Conservation (phyloP, 2,888 invertebrate species). For the Sinotaia quadrata region DNA sequence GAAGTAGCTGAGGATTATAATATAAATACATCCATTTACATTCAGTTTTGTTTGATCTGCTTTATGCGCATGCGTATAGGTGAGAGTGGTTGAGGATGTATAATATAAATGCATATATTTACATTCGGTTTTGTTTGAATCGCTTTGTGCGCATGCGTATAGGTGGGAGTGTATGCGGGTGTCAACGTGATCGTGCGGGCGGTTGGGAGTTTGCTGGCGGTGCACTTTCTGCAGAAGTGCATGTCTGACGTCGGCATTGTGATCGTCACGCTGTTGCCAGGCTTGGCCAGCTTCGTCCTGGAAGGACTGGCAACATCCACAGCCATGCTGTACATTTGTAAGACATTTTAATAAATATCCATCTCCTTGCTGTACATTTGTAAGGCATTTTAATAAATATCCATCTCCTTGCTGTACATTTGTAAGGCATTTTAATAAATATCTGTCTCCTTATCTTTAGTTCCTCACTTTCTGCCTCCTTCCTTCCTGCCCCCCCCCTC, state of each 20-base stretch:
- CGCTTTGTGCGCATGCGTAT: not conserved
- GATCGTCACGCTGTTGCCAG: not conserved
- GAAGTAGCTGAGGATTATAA: too few relatives aligned
- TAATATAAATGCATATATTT: too few relatives aligned
- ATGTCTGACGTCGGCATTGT: conserved; percentile 1
- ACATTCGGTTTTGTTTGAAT: too few relatives aligned
- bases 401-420: too few relatives aligned
- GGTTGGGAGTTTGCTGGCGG: not conserved
- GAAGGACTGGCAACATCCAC: not conserved
- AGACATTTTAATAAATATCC: not conserved
- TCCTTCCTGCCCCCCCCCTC: not conserved
- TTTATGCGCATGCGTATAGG: too few relatives aligned
- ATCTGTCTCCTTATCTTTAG: too few relatives aligned
- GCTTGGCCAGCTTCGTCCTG: not conserved
- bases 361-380: too few relatives aligned
- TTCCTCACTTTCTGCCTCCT: not conserved
- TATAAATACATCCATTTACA: too few relatives aligned
- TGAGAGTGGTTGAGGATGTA: too few relatives aligned
- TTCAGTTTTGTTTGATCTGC: too few relatives aligned
- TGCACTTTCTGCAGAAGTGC: not conserved
- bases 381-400: not conserved
- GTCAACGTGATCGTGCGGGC: conserved; percentile 4
- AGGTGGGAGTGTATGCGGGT: conserved; percentile 1
- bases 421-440: not conserved
- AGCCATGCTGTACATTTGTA: not conserved